Evolutionary conservation across 2,797 vertebrate genomes (phyloP), one percentile per base, ranked within the genome.

Genomic region (Petrocephalus schoutedeni): DNA sequence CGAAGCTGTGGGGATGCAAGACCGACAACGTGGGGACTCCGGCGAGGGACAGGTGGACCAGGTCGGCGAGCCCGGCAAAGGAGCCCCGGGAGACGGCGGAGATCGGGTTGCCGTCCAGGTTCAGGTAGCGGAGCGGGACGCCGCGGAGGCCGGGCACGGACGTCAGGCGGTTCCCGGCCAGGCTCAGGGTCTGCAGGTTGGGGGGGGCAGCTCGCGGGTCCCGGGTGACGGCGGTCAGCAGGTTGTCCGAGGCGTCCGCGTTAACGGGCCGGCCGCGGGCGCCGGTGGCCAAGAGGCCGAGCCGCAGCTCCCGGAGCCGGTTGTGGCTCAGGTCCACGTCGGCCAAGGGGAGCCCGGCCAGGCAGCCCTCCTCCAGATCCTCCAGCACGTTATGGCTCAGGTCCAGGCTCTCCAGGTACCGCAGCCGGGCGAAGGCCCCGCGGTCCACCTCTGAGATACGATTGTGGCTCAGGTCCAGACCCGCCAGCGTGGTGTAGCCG

Each of bases 321-420:
- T 99, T 99, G 93, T 96, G 92, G 93, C 98, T 99, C 80, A 99
- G 94, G 90, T 99, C 98, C n/a, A 99, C 94, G 0, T 99, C 98
- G 0, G 95, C 93, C 87, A 99, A 92, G 3, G 97, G 97, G 0
- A 97, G 96, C 87, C 96, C 96, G 4, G 95, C 95, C 92, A 99
- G 98, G 89, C 95, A 97, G 9, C 95, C 92, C 0, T 95, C 93
- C 0, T 96, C 92, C 45, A 99, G 95, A 84, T 91, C 93, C 23
- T 96, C 95, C 92, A 99, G 91, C 85, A 92, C 91, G 28, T 99
- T 99, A 92, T 97, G 95, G 93, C 98, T 99, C 90, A 99, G 93
- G 91, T 99, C 98, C 36, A 99, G 94, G 0, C 97, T 96, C 93
- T 99, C 98, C 82, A 99, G 94, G 92, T 99, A 99, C 58, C 98